Evolutionary conservation across 2,113 vertebrate genomes (phyloP).

Genomic region (Ochotona princeps): DNA sequence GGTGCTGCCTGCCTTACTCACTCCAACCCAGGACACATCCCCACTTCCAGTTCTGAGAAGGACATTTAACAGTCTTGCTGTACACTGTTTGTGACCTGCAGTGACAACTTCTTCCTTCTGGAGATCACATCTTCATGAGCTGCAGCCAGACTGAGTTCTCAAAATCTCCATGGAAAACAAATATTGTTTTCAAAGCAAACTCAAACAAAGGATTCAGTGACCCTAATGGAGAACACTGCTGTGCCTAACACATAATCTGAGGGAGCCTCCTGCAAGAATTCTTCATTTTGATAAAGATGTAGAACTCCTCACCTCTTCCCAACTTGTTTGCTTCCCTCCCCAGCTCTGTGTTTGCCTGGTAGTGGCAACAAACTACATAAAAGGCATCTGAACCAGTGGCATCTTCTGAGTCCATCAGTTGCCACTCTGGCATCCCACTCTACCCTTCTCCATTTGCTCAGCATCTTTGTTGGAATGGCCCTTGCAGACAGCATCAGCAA

Average conservation of each 20-base stretch:
- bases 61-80: background rate
- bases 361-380: background rate
- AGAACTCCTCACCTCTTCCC: background rate
- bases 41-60: background rate
- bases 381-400: background rate
- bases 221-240: background rate
- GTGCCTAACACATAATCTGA: background rate
- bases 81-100: background rate
- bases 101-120: background rate
- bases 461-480: background rate
- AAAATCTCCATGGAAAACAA: background rate
- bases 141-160: background rate
- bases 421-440: background rate
- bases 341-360: accelerated
- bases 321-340: too few species aligned
- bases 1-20: background rate
- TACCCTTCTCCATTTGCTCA: background rate
- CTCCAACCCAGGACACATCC: background rate
- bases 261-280: background rate
- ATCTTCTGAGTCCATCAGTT: background rate
- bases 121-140: background rate
- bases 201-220: background rate
- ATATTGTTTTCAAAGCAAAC: background rate
- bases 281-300: background rate
- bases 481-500: background rate